phyloP scores from a whole-genome alignment of 1,140 invertebrate species.

The Danaus plexippus region DNA sequence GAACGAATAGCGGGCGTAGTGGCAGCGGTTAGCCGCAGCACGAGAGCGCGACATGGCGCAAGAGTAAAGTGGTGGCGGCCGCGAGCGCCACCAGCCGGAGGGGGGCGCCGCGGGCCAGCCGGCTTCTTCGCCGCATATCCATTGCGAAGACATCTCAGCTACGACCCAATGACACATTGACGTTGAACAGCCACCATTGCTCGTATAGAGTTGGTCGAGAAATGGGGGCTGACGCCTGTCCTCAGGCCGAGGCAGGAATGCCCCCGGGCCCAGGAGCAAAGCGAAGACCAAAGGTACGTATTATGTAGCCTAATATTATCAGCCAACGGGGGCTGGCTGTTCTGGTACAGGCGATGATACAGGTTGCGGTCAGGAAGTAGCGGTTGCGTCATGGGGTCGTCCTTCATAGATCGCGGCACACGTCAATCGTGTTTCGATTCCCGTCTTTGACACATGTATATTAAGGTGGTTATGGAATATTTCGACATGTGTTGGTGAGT shows the following conservation, averaged over 20 bases:
- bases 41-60: conserved; percentile 41
- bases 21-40: conserved; percentile 36
- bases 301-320: background rate
- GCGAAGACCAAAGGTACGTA: conserved; percentile 78
- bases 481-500: conserved; percentile 70
- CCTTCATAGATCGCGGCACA: conserved; percentile 30
- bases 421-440: conserved; percentile 22
- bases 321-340: too few relatives aligned
- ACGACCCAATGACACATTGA: conserved; percentile 64
- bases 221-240: conserved; percentile 96
- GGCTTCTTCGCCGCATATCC: conserved; percentile 45
- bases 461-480: conserved; percentile 53
- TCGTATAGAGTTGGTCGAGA: conserved; percentile 94
- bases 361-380: conserved; percentile 40
- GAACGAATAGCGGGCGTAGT: conserved; percentile 30
- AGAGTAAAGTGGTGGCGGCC: conserved; percentile 56
- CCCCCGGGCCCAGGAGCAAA: conserved; percentile 81
- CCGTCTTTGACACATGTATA: conserved; percentile 24
- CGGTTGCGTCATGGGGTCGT: conserved; percentile 43
- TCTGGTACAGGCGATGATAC: conserved; percentile 17
- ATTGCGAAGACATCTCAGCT: conserved; percentile 37
- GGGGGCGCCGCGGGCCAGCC: conserved; percentile 55
- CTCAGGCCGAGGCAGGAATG: conserved; percentile 93
- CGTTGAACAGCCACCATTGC: conserved; percentile 85
- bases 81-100: conserved; percentile 46